A percentile compares a stretch with the other conserved stretches of the same genome.
Evolutionary conservation across 2,113 vertebrate species (phyloP).

Genomic region (Leptobrachium ailaonicum): DNA sequence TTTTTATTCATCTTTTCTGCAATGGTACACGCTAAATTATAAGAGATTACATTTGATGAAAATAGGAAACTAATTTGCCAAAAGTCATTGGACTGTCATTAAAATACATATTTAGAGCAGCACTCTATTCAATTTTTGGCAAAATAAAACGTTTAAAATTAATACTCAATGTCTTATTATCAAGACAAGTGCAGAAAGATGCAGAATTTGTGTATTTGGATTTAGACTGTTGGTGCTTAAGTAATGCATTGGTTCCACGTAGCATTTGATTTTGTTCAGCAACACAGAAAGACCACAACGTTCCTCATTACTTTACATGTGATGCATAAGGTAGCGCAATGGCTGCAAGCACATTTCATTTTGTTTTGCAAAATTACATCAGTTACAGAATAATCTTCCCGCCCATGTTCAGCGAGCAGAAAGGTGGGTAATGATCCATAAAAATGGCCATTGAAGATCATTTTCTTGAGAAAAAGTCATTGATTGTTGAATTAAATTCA

Average conservation of each 20-base stretch:
- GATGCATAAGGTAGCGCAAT: neutral
- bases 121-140: slow-evolving; percentile 12
- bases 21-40: slow-evolving; percentile 18
- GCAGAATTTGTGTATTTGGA: slow-evolving; percentile 34
- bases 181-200: neutral
- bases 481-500: slow-evolving; percentile 11
- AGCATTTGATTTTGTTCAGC: slow-evolving; percentile 6
- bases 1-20: neutral
- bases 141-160: slow-evolving; percentile 23
- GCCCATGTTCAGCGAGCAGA: neutral
- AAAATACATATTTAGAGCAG: slow-evolving; percentile 33
- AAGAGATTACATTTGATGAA: slow-evolving; percentile 37
- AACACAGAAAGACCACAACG: slow-evolving; percentile 8
- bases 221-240: slow-evolving; percentile 1
- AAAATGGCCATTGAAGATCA: slow-evolving; percentile 24
- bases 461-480: slow-evolving; percentile 3
- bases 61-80: slow-evolving; percentile 25
- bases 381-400: slow-evolving; percentile 7
- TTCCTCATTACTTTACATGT: slow-evolving; percentile 1
- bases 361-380: slow-evolving; percentile 23
- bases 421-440: slow-evolving; percentile 33
- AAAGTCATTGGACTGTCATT: slow-evolving; percentile 35
- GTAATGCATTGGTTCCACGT: neutral
- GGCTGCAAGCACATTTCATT: slow-evolving; percentile 9
- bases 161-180: slow-evolving; percentile 27